Percentiles rank a stretch among this genome's conserved stretches.
phyloP scores from a whole-genome alignment of 1,140 invertebrate species.

The Platorchestia sp. region DNA sequence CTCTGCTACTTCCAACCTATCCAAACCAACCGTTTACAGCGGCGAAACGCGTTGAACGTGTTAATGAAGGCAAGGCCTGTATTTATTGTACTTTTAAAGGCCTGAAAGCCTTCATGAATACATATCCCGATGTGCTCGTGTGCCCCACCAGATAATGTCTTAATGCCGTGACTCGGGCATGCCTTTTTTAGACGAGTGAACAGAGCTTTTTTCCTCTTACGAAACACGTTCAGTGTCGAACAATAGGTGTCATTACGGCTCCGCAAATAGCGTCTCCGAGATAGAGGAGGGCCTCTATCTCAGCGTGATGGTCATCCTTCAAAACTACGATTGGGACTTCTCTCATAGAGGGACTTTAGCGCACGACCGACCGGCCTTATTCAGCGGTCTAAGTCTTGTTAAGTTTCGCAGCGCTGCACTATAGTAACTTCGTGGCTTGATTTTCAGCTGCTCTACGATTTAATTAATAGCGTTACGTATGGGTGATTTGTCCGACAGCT shows the following conservation, averaged over 20 bases:
- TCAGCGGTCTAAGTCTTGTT: background rate
- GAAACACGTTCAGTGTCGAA: conserved; percentile 24
- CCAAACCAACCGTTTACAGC: no score
- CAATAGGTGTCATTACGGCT: conserved; percentile 49
- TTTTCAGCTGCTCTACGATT: background rate
- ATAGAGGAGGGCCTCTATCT: conserved; percentile 43
- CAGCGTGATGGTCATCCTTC: conserved; percentile 29
- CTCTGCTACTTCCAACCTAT: no score
- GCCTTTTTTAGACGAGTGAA: background rate
- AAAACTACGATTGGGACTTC: conserved; percentile 44
- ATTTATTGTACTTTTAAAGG: no score
- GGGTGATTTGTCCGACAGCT: background rate
- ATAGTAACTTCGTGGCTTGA: background rate
- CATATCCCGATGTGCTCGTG: background rate
- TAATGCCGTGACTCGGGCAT: conserved; percentile 15
- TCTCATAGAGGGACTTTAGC: background rate
- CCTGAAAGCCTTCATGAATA: background rate
- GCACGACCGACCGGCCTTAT: conserved; percentile 1
- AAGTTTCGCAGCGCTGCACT: background rate
- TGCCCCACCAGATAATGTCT: conserved; percentile 18
- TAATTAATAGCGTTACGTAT: background rate
- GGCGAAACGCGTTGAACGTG: no score
- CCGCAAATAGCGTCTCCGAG: conserved; percentile 45
- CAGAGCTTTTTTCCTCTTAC: conserved; percentile 18
- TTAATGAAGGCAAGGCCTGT: background rate